Conservation (phyloP, 2,888 invertebrate genomes). For the Gibbula magus region DNA sequence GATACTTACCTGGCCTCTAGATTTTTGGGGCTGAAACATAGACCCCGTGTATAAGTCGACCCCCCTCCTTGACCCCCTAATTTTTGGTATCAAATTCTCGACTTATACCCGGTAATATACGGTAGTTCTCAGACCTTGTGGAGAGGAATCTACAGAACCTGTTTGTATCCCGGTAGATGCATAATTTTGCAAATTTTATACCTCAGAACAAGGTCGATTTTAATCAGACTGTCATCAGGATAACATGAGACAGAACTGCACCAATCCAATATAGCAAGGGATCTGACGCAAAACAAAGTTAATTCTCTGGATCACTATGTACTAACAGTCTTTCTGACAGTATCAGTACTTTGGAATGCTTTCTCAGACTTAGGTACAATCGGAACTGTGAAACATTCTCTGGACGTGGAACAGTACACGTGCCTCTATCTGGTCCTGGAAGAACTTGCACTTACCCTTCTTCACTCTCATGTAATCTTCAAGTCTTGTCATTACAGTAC, state of each 20-base stretch:
- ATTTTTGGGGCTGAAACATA: no score
- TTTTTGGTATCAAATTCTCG: no score
- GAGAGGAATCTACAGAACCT: no score
- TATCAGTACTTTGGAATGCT: background rate
- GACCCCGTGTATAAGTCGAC: no score
- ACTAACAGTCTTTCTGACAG: background rate
- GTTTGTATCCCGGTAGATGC: no score
- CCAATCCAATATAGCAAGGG: background rate
- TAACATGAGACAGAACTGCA: no score
- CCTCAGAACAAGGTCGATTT: background rate
- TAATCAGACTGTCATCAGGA: background rate
- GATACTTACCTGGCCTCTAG: no score
- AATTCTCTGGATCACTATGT: background rate
- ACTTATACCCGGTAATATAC: no score
- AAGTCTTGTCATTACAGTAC: no score
- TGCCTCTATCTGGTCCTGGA: conserved; percentile 31
- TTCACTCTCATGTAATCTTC: background rate
- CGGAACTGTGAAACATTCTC: background rate
- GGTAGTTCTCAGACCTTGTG: no score
- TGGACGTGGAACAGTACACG: background rate
- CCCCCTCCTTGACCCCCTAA: no score
- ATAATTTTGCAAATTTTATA: conserved; percentile 26
- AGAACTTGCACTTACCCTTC: background rate
- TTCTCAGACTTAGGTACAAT: background rate
- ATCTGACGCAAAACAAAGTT: background rate